Evolutionary conservation across 2,797 vertebrate genomes (phyloP).

Genomic region (Anolis apletophallus): DNA sequence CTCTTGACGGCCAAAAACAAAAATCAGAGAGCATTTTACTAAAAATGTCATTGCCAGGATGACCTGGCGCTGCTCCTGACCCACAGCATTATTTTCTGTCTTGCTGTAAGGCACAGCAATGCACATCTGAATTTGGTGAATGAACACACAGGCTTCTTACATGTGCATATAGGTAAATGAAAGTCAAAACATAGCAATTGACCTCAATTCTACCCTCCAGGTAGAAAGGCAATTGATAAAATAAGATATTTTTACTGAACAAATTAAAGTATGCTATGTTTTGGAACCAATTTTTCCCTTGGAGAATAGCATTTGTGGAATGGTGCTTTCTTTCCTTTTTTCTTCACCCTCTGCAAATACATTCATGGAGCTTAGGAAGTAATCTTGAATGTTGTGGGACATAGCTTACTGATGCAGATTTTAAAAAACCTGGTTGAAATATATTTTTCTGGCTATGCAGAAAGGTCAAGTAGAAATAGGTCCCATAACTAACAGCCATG

Average conservation of each 20-base stretch:
- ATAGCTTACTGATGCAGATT: not conserved
- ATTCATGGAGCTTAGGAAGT: not conserved
- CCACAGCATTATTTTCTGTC: not conserved
- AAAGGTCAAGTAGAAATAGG: not conserved
- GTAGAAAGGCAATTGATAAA: not conserved
- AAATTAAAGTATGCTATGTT: not conserved
- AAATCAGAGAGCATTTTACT: no score
- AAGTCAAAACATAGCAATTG: not conserved
- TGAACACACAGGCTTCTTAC: not conserved
- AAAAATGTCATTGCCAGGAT: no score
- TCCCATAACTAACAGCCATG: not conserved
- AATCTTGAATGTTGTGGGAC: not conserved
- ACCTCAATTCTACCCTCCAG: not conserved
- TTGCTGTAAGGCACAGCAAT: not conserved
- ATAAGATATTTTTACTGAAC: not conserved
- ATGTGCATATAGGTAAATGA: not conserved
- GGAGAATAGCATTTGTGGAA: not conserved
- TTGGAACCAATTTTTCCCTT: not conserved
- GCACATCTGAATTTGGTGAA: not conserved
- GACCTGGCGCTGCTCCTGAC: not conserved
- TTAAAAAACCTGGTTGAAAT: not conserved
- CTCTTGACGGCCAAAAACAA: no score
- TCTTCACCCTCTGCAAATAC: not conserved
- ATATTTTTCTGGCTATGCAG: not conserved
- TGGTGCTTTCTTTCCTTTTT: not conserved